Evolutionary conservation across 1,140 invertebrate genomes (phyloP), one percentile per base, ranked within the genome.

Genomic region (Akabosia matsudoensis): DNA sequence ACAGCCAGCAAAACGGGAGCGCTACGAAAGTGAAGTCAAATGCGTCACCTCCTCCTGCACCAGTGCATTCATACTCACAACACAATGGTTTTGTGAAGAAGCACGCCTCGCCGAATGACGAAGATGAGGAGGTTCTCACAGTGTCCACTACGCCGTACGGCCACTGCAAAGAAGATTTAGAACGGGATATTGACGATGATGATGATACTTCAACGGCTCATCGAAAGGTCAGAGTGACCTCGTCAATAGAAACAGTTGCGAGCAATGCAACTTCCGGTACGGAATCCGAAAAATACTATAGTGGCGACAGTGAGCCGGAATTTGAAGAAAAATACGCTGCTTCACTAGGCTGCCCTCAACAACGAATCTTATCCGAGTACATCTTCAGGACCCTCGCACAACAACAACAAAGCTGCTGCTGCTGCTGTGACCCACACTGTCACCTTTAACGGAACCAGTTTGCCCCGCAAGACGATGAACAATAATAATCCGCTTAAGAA

Each of bases 241-340:
- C 73, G 34, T 61, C 64, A 18, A 79, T 37, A 45, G n/a, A 54
- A n/a, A 73, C 75, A 14, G 31, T 70, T 16, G 76, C 56, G 7
- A 74, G 51, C 7, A 34, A 18, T 1, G 56, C 54, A 0, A 73
- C 52, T 33, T 81, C 80, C 16, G 76, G 79, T 13, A 75, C 73
- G 1, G 80, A 81, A 7, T 77, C 74, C 14, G 80, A 81, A 16
- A 76, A 77, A 74, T 81, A 78, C 31, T 81, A 81, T 73, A 81
- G 80, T 70, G 80, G 80, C 0, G 80, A 81, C 73, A 81, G 80
- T 72, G 80, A 81, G 13, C 64, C 74, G 18, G 79, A 81, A 26
- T 31, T 52, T 13, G 78, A 70, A 24, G 33, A 72, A 18, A 72
- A 72, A 37, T 72, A 7, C 45, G 13, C n/a, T 10, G 3, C 28